These are phyloP conservation scores for Drosophila sulfurigaster DNA, from an alignment of 1,140 invertebrate species.

Conservation along the genomic window DNA sequence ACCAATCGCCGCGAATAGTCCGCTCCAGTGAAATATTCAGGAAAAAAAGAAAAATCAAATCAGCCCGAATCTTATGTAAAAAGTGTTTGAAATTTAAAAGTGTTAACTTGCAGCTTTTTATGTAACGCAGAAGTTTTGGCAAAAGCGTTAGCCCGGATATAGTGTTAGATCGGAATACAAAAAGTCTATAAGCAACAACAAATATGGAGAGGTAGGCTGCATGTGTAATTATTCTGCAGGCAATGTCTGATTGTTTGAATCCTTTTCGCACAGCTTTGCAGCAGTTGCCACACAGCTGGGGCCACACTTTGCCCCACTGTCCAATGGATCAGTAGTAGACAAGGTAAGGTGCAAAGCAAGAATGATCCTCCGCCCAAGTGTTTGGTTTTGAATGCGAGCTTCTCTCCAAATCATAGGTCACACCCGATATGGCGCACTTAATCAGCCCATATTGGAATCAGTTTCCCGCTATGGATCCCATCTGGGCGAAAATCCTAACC, in stretches of 20 bases:
- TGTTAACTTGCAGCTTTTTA: conserved; percentile 77
- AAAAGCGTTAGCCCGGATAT: conserved; percentile 69
- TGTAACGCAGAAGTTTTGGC: conserved; percentile 51
- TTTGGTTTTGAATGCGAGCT: neutral
- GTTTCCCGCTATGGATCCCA: conserved; percentile 91
- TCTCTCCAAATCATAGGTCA: conserved; percentile 86
- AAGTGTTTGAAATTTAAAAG: conserved; percentile 70
- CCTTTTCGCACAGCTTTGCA: conserved; percentile 59
- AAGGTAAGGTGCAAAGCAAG: conserved; percentile 54
- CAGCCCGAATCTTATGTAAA: conserved; percentile 65
- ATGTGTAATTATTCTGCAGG: neutral
- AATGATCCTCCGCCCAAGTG: neutral
- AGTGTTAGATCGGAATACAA: conserved; percentile 46
- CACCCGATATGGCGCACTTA: conserved; percentile 90
- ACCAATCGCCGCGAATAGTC: conserved; percentile 83
- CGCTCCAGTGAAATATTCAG: conserved; percentile 80
- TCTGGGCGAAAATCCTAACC: conserved; percentile 87
- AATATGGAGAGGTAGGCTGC: conserved; percentile 76
- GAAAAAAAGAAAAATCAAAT: conserved; percentile 33
- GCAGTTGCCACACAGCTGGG: conserved; percentile 69
- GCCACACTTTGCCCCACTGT: conserved; percentile 80
- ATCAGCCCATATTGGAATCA: conserved; percentile 91
- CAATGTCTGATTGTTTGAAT: neutral
- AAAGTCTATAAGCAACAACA: conserved; percentile 10
- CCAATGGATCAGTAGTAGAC: conserved; percentile 82